A percentile compares a stretch with the other conserved stretches of the same genome.
These are phyloP conservation scores for Lepidiolamprologus cunningtoni DNA, from an alignment of 2,113 vertebrate genomes.

Conservation along the genomic window DNA sequence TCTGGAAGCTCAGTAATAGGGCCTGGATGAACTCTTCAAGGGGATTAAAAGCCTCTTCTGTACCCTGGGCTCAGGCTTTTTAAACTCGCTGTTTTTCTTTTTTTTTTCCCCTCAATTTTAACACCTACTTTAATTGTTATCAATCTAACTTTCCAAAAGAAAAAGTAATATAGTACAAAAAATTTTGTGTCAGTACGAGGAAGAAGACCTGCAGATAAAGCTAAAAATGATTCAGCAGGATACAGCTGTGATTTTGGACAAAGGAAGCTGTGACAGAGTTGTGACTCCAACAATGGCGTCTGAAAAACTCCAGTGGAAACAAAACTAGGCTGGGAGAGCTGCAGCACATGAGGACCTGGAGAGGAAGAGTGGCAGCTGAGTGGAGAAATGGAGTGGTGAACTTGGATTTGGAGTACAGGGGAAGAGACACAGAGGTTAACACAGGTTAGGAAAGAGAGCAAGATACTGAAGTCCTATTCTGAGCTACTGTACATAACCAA, in stretches of 20 bases:
- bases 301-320: background rate
- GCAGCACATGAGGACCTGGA: background rate
- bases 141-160: background rate
- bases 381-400: slow-evolving; percentile 18
- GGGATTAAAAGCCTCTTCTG: slow-evolving; percentile 59
- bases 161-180: background rate
- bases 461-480: background rate
- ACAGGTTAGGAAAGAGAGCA: background rate
- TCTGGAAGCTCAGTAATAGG: slow-evolving; percentile 59
- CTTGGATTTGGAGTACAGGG: background rate
- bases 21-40: slow-evolving; percentile 71
- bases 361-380: slow-evolving; percentile 38
- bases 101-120: background rate
- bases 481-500: background rate
- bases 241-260: background rate
- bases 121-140: background rate
- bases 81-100: background rate
- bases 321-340: background rate
- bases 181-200: rapidly evolving
- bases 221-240: background rate
- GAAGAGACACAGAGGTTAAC: slow-evolving; percentile 10
- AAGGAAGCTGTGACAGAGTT: background rate
- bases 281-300: background rate
- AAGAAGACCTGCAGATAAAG: background rate
- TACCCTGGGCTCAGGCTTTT: slow-evolving; percentile 12